Base-by-base conservation (phyloP, 2,797 vertebrate genomes). In the Hoplostethus atlanticus region DNA sequence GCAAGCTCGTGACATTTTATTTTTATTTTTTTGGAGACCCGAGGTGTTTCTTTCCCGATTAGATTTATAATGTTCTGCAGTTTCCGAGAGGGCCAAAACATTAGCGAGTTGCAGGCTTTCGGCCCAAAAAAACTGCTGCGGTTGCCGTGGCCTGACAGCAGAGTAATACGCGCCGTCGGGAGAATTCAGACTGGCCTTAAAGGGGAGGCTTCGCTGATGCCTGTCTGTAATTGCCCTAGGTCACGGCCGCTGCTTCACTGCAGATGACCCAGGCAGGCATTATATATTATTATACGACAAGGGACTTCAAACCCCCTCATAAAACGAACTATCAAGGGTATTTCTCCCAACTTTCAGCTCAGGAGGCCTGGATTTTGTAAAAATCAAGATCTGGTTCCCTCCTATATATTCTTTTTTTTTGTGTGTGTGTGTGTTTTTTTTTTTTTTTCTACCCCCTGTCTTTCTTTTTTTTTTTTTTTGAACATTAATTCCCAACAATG, bases 341-440 rank as follows among this genome's bases (percentile, higher is more conserved):
- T 91, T 93, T 90, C 86, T 84, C 80, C 71, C 25, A 87, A 87
- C 87, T 78, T 87, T 89, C 73, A 85, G 88, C 81, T 86, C 56
- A 80, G 82, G 87, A 80, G 88, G 93, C 72, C 94, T 95, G 94
- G 91, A 85, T 80, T 94, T 84, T 94, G 91, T 94, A 92, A 93
- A 91, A 93, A 92, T 88, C 90, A 88, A 75, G 80, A 86, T 60
- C 73, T 77, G 76, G 76, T 68, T 67, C 67, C 71, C 73, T 40
- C 9, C 59, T 78, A 52, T 69, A 66, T 86, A 76, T 81, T 68
- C 64, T 42, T 42, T 73, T 62, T 64, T 83, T 77, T 51, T 21
- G 21, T 21, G 21, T 21, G 21, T 21, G 21, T 21, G 21, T 21
- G 21, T 21, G 21, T 21, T 21, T 21, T 21, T 21, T 21, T 1